These are phyloP conservation scores for Uloborus plumipes DNA, from an alignment of 2,888 invertebrate species.

Conservation along the genomic window DNA sequence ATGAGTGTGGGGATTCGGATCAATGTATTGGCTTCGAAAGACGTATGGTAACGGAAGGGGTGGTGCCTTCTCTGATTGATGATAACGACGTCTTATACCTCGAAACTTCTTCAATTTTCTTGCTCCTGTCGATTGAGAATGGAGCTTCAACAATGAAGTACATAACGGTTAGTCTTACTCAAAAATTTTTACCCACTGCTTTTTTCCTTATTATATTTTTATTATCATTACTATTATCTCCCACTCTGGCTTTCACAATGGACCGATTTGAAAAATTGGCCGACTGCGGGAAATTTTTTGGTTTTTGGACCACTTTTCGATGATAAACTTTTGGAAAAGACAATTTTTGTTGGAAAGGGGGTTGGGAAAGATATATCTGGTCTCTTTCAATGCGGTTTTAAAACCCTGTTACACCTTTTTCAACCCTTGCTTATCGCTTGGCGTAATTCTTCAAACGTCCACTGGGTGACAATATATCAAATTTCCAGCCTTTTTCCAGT, in stretches of 20 bases:
- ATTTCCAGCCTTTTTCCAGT: conserved; percentile 42
- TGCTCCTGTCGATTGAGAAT: conserved; percentile 45
- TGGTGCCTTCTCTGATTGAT: conserved; percentile 47
- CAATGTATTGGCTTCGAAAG: conserved; percentile 49
- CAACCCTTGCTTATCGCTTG: conserved; percentile 38
- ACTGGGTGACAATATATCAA: conserved; percentile 57
- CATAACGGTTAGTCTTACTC: conserved; percentile 55
- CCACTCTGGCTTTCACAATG: conserved; percentile 34
- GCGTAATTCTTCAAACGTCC: conserved; percentile 47
- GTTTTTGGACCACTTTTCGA: conserved; percentile 42
- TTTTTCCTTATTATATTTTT: conserved; percentile 43
- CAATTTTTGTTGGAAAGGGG: conserved; percentile 26
- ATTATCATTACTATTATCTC: conserved; percentile 61
- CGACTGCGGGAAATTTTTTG: conserved; percentile 33
- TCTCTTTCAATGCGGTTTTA: conserved; percentile 58
- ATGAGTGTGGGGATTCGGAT: conserved; percentile 20
- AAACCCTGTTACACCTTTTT: conserved; percentile 50
- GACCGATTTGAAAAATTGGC: conserved; percentile 50
- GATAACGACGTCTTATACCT: conserved; percentile 55
- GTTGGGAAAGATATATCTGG: conserved; percentile 53
- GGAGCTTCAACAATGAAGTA: conserved; percentile 40
- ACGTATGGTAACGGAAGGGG: conserved; percentile 41
- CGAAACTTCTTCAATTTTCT: conserved; percentile 61
- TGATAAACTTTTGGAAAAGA: conserved; percentile 55
- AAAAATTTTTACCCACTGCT: conserved; percentile 43